phyloP scores from a whole-genome alignment of 1,140 invertebrate species.

The Ostrea denselamellosa region DNA sequence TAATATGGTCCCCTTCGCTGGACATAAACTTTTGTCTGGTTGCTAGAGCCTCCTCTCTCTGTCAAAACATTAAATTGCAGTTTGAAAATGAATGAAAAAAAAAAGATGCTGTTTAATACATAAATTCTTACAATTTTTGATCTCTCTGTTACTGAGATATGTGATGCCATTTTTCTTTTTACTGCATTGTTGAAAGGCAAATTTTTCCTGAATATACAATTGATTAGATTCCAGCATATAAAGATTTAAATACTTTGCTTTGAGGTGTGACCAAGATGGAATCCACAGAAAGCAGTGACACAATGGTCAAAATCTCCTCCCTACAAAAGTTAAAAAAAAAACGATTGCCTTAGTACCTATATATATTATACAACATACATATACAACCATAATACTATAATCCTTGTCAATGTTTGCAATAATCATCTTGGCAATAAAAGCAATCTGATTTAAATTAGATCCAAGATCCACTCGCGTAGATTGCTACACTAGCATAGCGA shows the following conservation, averaged over 20 bases:
- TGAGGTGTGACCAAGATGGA: conserved; percentile 81
- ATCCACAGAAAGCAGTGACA: conserved; percentile 86
- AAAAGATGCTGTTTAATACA: no score
- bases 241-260: conserved; percentile 74
- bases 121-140: no score
- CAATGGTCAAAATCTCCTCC: conserved; percentile 89
- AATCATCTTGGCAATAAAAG: no score
- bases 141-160: no score
- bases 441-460: no score
- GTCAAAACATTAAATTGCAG: conserved; percentile 57
- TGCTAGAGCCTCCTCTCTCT: conserved; percentile 85
- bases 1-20: conserved; percentile 94
- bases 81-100: background rate
- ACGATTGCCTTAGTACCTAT: background rate
- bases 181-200: background rate
- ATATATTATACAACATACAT: no score
- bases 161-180: background rate
- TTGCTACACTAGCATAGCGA: no score
- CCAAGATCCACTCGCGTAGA: no score
- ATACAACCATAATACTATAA: no score
- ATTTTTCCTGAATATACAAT: background rate
- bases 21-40: conserved; percentile 88
- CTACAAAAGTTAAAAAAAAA: conserved; percentile 73
- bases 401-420: no score
- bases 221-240: background rate